Evolutionary conservation across 1,140 invertebrate species (phyloP).

Genomic region (Drosophila grimshawi): DNA sequence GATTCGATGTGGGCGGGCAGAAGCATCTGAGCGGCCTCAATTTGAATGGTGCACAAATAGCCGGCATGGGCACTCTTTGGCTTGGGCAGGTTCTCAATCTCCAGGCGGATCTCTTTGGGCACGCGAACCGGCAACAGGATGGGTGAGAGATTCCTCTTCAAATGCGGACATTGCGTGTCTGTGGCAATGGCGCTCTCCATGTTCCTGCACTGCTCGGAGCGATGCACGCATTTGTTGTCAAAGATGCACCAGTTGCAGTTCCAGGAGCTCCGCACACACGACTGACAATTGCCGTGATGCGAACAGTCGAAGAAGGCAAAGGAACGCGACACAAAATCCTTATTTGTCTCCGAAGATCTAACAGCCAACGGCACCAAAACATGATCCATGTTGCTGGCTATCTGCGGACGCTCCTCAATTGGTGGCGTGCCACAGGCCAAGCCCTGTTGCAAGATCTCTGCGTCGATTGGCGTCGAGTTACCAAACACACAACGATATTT

Average conservation of each 20-base stretch:
- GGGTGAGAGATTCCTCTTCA: conserved; percentile 87
- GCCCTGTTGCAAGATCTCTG: conserved; percentile 91
- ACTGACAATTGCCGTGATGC: conserved; percentile 92
- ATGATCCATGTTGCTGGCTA: conserved; percentile 93
- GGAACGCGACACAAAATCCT: conserved; percentile 96
- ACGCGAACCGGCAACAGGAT: conserved; percentile 95
- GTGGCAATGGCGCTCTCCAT: conserved; percentile 91
- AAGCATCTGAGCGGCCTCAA: conserved; percentile 95
- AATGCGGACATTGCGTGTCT: conserved; percentile 94
- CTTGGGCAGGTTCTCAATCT: conserved; percentile 95
- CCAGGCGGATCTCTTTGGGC: conserved; percentile 93
- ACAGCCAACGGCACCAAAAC: conserved; percentile 96
- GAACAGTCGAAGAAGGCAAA: conserved; percentile 98
- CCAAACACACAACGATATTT: conserved; percentile 98
- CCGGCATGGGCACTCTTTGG: conserved; percentile 93
- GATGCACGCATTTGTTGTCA: conserved; percentile 96
- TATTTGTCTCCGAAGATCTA: conserved; percentile 92
- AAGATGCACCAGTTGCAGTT: conserved; percentile 98
- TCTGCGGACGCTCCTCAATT: conserved; percentile 90
- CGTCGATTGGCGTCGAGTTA: conserved; percentile 93
- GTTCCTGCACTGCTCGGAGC: conserved; percentile 91
- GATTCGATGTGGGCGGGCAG: conserved; percentile 93
- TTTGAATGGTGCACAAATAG: conserved; percentile 95
- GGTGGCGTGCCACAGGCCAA: conserved; percentile 94
- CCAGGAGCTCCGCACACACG: conserved; percentile 95